Conservation (phyloP, 2,888 invertebrate genomes). For the Caenorhabditis japonica region DNA sequence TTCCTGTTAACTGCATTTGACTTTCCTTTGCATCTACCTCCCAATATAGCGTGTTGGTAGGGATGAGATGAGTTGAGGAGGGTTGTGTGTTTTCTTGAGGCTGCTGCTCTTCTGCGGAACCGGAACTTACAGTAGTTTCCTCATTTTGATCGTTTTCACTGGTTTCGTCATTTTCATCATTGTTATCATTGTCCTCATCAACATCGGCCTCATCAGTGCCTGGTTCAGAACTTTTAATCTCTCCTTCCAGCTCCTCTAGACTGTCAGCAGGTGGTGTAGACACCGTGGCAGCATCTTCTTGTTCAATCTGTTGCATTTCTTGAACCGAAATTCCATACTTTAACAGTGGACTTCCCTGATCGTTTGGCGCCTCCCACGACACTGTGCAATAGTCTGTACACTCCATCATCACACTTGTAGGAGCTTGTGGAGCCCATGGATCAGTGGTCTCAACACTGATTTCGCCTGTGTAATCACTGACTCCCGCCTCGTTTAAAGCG, state of each 20-base stretch:
- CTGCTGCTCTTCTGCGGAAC: slow-evolving; percentile 11
- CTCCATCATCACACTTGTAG: slow-evolving; percentile 54
- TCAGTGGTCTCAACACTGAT: slow-evolving; percentile 62
- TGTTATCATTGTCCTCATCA: background rate
- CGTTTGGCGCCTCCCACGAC: slow-evolving; percentile 68
- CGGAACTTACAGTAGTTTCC: background rate
- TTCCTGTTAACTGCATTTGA: slow-evolving; percentile 74
- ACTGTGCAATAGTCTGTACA: slow-evolving; percentile 65
- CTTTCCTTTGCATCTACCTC: slow-evolving; percentile 47
- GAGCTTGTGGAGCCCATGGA: slow-evolving; percentile 66
- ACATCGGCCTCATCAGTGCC: background rate
- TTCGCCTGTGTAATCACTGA: slow-evolving; percentile 57
- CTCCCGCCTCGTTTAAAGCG: slow-evolving; percentile 68
- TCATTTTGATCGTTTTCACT: background rate
- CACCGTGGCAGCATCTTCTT: no score
- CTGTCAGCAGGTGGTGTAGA: no score
- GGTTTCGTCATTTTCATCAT: background rate
- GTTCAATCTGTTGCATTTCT: slow-evolving; percentile 39
- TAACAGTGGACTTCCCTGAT: slow-evolving; percentile 65
- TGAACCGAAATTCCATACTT: slow-evolving; percentile 57
- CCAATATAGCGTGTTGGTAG: slow-evolving; percentile 1
- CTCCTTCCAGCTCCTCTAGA: background rate
- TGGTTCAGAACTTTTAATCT: background rate
- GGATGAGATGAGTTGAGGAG: no score
- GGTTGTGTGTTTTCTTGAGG: slow-evolving; percentile 15